phyloP scores from a whole-genome alignment of 1,140 invertebrate species.

The Magallana angulata region DNA sequence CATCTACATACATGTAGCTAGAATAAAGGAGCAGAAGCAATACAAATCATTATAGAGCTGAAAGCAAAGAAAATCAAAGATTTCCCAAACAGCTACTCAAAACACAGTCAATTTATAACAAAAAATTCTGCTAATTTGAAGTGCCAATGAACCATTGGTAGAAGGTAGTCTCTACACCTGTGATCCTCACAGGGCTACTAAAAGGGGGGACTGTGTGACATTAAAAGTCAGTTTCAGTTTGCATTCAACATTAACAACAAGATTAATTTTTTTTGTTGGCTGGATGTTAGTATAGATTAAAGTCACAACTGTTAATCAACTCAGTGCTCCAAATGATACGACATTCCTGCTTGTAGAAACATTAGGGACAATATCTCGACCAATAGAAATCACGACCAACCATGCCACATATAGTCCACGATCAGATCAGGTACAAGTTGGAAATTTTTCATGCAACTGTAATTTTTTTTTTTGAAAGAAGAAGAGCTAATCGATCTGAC shows the following conservation, averaged over 20 bases:
- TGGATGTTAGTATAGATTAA: background rate
- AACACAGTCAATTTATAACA: background rate
- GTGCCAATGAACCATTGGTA: background rate
- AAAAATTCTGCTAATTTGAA: background rate
- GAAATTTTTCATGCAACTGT: background rate
- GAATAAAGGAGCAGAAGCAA: slow-evolving; percentile 8
- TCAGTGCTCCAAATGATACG: slow-evolving; percentile 23
- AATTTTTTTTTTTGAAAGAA: no score
- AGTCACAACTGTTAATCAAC: slow-evolving; percentile 5
- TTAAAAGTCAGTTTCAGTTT: slow-evolving; percentile 23
- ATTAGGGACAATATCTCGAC: background rate
- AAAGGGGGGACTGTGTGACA: background rate
- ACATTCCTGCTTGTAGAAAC: background rate
- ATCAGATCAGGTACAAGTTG: background rate
- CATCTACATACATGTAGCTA: background rate
- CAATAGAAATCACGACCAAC: background rate
- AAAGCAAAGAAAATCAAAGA: background rate
- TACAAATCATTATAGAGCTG: background rate
- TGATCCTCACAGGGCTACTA: no score
- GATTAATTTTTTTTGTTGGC: background rate
- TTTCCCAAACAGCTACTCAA: background rate
- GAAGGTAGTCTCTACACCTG: no score
- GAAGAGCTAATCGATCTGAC: background rate
- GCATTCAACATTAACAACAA: background rate
- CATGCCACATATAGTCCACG: background rate